A percentile compares a stretch with the other conserved stretches of the same genome.
phyloP scores from a whole-genome alignment of 2,888 invertebrate species.

The Habroteleia sp. region DNA sequence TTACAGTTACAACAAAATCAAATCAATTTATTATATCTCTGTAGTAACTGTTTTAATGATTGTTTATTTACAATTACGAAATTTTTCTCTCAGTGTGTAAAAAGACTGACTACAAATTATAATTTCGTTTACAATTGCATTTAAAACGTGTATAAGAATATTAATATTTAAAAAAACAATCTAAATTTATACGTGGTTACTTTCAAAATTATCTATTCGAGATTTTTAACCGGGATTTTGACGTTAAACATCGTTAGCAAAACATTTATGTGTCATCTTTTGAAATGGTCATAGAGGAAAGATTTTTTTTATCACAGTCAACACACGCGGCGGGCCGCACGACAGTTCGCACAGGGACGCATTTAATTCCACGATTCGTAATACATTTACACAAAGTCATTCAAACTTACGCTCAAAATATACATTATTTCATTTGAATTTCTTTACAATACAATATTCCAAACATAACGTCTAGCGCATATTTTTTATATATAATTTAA shows the following conservation, averaged over 20 bases:
- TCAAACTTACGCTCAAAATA: slow-evolving; percentile 50
- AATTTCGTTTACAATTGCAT: no score
- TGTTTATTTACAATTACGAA: no score
- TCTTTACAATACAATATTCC: slow-evolving; percentile 48
- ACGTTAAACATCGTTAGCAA: not conserved
- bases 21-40: no score
- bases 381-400: slow-evolving; percentile 36
- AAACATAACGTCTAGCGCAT: slow-evolving; percentile 57
- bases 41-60: no score
- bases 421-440: slow-evolving; percentile 38
- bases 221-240: no score
- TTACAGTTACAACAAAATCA: no score
- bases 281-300: slow-evolving; percentile 69
- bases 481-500: slow-evolving; percentile 59
- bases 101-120: no score
- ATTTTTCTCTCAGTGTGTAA: no score
- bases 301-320: slow-evolving; percentile 79
- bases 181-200: no score
- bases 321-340: slow-evolving; percentile 70
- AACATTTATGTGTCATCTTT: slow-evolving; percentile 31
- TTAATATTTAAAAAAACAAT: no score
- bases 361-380: slow-evolving; percentile 37
- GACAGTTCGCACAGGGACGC: slow-evolving; percentile 60
- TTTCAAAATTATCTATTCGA: no score
- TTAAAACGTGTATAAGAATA: no score